Base-by-base conservation (phyloP, 1,140 invertebrate genomes). In the Drosophila busckii region DNA sequence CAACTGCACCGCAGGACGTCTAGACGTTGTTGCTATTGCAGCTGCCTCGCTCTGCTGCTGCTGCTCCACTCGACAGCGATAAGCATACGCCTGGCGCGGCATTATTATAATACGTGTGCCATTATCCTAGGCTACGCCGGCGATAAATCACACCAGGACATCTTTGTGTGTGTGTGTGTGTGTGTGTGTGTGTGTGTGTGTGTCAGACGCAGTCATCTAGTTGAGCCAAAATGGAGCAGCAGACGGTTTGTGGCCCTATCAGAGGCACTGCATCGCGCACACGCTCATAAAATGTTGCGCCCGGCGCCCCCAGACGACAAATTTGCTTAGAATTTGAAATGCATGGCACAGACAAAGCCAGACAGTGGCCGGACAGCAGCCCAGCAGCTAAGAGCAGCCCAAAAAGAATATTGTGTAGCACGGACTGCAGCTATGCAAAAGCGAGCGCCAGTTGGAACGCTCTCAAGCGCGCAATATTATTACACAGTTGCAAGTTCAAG, bases 71-170 rank as follows among this genome's bases (percentile, higher is more conserved):
- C 52, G 44, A 42, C 75, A 52, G 68, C 73, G 73, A 80, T 80
- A 80, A 80, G 73, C 73, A 80, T 80, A 80, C 73, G 73, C 73
- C 71, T 52, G 75, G 75, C 64, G 68, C 63, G 68, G 75, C 75
- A 80, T 82, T 80, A 80, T 80, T 82, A 80, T 80, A 80, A 80
- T 80, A 80, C 73, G 73, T 80, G 75, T n/a, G 73, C 73, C 68
- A 80, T 80, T 80, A 80, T 80, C 73, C 73, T 23, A 29, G n/a
- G 73, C 75, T 68, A 63, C 62, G 75, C 58, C 40, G 75, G 68
- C 75, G 54, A 80, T 80, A 80, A 80, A 80, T 80, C 73, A 80
- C 68, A 80, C 75, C 73, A 49, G 75, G 75, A 80, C 75, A 80
- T 80, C 73, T 80, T 80, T 78, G 68, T 78, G 68, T 78, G n/a